Base-by-base conservation (phyloP, 2,888 invertebrate species). In the Gastrophysa polygoni region DNA sequence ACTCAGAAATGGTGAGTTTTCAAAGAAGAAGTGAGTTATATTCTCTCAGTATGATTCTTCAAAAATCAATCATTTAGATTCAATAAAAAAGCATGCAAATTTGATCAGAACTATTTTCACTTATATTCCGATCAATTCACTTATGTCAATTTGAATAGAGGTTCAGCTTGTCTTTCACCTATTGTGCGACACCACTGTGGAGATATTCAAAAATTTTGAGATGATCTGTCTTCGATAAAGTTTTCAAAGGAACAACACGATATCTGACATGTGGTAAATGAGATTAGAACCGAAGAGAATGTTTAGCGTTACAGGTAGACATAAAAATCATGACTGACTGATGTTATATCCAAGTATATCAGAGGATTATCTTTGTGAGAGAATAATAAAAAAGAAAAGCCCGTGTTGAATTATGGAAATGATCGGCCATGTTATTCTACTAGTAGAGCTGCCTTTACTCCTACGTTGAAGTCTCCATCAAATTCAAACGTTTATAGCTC, bases 381-480 rank as follows among this genome's bases (percentile, higher is more conserved):
- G 14, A 38, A 14, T 38, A 11, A 38, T n/a, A n/a, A 38, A 11
- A 38, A 1, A 14, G 14, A 38, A 32, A 10, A 32, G 29, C 29
- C 10, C 10, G 29, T 32, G 29, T 32, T 14, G 38, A 38, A 38
- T 38, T 38, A 38, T 38, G 14, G 11, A 38, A 38, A 38, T 38
- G 14, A 11, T 14, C 6, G 38, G 38, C 6, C 14, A 38, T 38
- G 38, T 38, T 11, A 38, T 14, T n/a, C 14, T 3, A 10, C 8
- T 2, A 32, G 29, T 32, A 10, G 29, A 32, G 10, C 29, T 32
- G 29, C 29, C 29, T 32, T 10, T 8, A n/a, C 38, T 38, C 38
- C 38, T 38, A 38, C 38, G 14, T 4, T 38, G 38, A 38, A 38
- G 38, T 14, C 38, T 54, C 17, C 24, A 54, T 54, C 54, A 43